These are phyloP conservation scores for Orbicella faveolata DNA, from an alignment of 64 coral and sea anemone genomes.

Conservation along the genomic window DNA sequence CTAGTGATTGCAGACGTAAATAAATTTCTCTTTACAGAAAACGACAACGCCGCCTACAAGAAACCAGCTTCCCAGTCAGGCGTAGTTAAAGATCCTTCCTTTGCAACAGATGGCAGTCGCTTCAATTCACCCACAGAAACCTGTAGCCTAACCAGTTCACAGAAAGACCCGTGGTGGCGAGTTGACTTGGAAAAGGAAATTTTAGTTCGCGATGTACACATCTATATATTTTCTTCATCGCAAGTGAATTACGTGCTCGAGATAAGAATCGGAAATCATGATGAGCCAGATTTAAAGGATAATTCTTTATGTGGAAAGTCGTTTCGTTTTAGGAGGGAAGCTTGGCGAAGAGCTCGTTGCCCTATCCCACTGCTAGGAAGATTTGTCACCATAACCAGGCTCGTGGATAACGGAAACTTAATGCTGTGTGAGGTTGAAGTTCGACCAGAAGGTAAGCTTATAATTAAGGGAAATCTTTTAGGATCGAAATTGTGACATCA, in stretches of 20 bases:
- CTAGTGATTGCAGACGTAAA: too few relatives aligned
- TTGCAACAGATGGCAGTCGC: conserved; percentile 20
- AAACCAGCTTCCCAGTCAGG: conserved; percentile 3
- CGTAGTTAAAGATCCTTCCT: not conserved
- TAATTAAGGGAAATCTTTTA: too few relatives aligned
- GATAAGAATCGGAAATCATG: conserved; percentile 9
- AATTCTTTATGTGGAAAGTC: not conserved
- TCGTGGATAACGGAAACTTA: conserved; percentile 6
- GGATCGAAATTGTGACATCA: too few relatives aligned
- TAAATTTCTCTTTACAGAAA: not conserved
- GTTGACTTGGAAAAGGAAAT: conserved; percentile 7
- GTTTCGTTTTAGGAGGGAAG: not conserved
- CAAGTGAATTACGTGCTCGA: not conserved
- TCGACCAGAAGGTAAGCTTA: not conserved
- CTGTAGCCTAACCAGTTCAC: not conserved
- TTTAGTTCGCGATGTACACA: not conserved
- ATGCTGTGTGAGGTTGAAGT: conserved; percentile 32
- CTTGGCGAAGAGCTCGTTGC: conserved; percentile 20
- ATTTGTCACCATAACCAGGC: conserved; percentile 11
- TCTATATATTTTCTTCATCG: not conserved
- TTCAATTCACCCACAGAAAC: not conserved
- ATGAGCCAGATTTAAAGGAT: not conserved
- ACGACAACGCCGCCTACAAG: not conserved
- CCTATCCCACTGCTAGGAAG: not conserved
- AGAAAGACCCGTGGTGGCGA: conserved; percentile 24